A percentile compares a stretch with the other conserved stretches of the same genome.
Evolutionary conservation across 2,888 invertebrate genomes (phyloP).

Genomic region (Eupithecia exiguata): DNA sequence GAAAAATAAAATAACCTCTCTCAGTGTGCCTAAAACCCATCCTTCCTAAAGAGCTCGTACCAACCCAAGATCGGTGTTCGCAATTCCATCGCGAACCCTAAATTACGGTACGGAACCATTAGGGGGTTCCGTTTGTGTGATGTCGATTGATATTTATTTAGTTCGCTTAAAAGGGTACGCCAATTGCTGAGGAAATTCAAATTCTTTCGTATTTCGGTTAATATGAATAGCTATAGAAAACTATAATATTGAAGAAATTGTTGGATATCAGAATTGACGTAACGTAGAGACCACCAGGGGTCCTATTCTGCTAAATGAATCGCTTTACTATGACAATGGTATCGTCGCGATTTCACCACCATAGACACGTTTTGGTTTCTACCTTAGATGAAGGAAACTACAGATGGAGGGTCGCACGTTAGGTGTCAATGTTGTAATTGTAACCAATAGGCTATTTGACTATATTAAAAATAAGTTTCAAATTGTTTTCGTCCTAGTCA

Average conservation of each 20-base stretch:
- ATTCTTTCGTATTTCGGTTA: conserved; percentile 3
- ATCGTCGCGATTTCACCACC: not conserved
- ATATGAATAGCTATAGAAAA: not conserved
- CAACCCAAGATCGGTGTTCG: conserved; percentile 62
- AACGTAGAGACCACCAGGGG: not conserved
- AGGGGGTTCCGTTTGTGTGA: conserved; percentile 57
- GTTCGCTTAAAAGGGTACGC: conserved; percentile 36
- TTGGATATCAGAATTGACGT: not conserved
- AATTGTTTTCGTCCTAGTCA: too few relatives aligned
- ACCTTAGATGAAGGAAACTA: too few relatives aligned
- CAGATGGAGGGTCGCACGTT: too few relatives aligned
- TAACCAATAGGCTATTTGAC: too few relatives aligned
- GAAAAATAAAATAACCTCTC: conserved; percentile 26
- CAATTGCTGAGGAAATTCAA: conserved; percentile 5
- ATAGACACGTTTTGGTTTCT: too few relatives aligned
- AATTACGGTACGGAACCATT: conserved; percentile 64
- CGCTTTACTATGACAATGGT: not conserved
- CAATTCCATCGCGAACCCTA: conserved; percentile 66
- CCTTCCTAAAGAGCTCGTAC: conserved; percentile 47
- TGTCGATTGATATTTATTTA: conserved; percentile 62
- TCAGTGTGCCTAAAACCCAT: conserved; percentile 46
- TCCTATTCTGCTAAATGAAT: not conserved
- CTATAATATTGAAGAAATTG: not conserved
- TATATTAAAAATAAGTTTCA: too few relatives aligned
- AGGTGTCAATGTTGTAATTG: too few relatives aligned